These are phyloP conservation scores for Enteromius unitaeniatus DNA, from an alignment of 2,797 vertebrate genomes.

Conservation along the genomic window DNA sequence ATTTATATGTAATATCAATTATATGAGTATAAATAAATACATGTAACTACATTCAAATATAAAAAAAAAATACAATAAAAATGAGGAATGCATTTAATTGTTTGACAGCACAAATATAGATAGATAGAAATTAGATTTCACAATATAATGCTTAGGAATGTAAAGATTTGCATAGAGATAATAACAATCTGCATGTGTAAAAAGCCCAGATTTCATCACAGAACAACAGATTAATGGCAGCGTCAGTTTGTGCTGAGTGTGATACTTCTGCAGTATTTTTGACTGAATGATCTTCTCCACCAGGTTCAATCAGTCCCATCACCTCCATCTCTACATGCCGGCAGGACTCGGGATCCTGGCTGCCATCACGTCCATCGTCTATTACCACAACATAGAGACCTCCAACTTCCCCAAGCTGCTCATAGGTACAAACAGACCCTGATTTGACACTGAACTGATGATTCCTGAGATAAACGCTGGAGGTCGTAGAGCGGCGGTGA, in stretches of 20 bases:
- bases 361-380: conserved; percentile 85
- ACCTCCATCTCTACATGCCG: conserved; percentile 89
- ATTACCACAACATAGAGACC: conserved; percentile 90
- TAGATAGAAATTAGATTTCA: too few relatives aligned
- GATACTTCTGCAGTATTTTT: neutral
- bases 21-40: too few relatives aligned
- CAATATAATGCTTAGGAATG: neutral
- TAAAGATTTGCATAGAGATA: neutral
- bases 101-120: too few relatives aligned
- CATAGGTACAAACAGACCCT: conserved; percentile 75
- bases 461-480: neutral
- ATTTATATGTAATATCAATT: too few relatives aligned
- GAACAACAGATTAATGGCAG: neutral
- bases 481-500: neutral
- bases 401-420: conserved; percentile 89
- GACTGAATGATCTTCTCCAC: conserved; percentile 1
- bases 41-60: too few relatives aligned
- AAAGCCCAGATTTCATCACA: neutral
- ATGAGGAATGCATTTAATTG: too few relatives aligned
- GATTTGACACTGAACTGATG: neutral
- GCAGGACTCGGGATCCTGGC: conserved; percentile 87
- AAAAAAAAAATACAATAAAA: too few relatives aligned
- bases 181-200: neutral
- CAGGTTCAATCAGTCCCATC: conserved; percentile 81
- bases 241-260: neutral